phyloP scores from a whole-genome alignment of 2,888 invertebrate genomes.

The Epirrhoe tristata region DNA sequence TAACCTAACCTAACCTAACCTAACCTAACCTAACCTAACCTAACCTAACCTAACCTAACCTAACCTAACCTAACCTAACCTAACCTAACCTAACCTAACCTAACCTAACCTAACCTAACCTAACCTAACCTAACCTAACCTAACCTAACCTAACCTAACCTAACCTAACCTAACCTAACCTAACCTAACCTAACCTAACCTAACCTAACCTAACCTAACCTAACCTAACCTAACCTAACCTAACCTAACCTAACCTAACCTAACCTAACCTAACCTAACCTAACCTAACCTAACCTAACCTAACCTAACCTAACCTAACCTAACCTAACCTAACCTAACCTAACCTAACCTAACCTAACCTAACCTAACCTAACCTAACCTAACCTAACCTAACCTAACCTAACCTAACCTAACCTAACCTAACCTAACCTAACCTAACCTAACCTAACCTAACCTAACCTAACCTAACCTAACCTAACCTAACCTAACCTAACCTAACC shows the following conservation, averaged over 20 bases:
- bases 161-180: slow-evolving; percentile 31
- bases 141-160: slow-evolving; percentile 31
- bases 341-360: slow-evolving; percentile 40
- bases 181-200: slow-evolving; percentile 35
- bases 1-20: slow-evolving; percentile 23
- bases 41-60: slow-evolving; percentile 28
- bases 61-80: slow-evolving; percentile 28
- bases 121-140: slow-evolving; percentile 31
- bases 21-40: slow-evolving; percentile 23
- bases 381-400: slow-evolving; percentile 41
- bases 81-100: slow-evolving; percentile 23
- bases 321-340: slow-evolving; percentile 41
- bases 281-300: slow-evolving; percentile 37
- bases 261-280: slow-evolving; percentile 35
- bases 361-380: slow-evolving; percentile 40
- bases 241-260: slow-evolving; percentile 35
- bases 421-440: slow-evolving; percentile 42
- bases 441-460: slow-evolving; percentile 39
- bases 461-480: slow-evolving; percentile 35
- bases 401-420: slow-evolving; percentile 42
- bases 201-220: slow-evolving; percentile 39
- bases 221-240: slow-evolving; percentile 37
- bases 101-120: slow-evolving; percentile 27
- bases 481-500: slow-evolving; percentile 22
- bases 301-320: slow-evolving; percentile 35